These are phyloP conservation scores for Mesodorylaimus sp. DNA, from an alignment of 2,888 invertebrate genomes.

Conservation along the genomic window DNA sequence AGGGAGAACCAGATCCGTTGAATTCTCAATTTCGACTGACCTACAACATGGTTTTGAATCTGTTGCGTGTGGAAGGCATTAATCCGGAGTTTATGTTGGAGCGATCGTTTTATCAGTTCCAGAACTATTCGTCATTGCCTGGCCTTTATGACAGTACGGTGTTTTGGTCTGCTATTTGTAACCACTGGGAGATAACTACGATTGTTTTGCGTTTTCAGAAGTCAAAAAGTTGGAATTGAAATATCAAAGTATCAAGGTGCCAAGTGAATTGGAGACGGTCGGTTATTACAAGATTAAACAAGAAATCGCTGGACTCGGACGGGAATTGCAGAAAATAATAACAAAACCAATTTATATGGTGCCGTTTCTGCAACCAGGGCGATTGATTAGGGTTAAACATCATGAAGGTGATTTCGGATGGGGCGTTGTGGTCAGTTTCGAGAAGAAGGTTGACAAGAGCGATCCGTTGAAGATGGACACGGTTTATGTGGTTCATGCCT, in stretches of 20 bases:
- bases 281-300: conserved; percentile 50
- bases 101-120: conserved; percentile 93
- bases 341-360: conserved; percentile 68
- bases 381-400: conserved; percentile 45
- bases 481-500: neutral
- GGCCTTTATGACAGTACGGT: conserved; percentile 58
- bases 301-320: conserved; percentile 15
- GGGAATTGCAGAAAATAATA: conserved; percentile 55
- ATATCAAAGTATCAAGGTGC: conserved; percentile 46
- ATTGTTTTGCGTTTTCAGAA: conserved; percentile 36
- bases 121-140: conserved; percentile 87
- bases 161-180: neutral
- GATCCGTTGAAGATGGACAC: conserved; percentile 1
- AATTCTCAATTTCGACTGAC: conserved; percentile 98
- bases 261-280: conserved; percentile 53
- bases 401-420: conserved; percentile 64
- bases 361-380: conserved; percentile 82
- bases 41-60: conserved; percentile 94
- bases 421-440: conserved; percentile 84
- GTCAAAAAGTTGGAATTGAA: conserved; percentile 47
- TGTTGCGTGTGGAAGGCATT: conserved; percentile 90
- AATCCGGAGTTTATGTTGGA: conserved; percentile 99
- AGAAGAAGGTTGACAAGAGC: conserved; percentile 40
- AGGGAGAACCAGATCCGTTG: conserved; percentile 84
- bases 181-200: neutral